Base-by-base conservation (phyloP, 2,113 vertebrate genomes). In the Oryzias javanicus region DNA sequence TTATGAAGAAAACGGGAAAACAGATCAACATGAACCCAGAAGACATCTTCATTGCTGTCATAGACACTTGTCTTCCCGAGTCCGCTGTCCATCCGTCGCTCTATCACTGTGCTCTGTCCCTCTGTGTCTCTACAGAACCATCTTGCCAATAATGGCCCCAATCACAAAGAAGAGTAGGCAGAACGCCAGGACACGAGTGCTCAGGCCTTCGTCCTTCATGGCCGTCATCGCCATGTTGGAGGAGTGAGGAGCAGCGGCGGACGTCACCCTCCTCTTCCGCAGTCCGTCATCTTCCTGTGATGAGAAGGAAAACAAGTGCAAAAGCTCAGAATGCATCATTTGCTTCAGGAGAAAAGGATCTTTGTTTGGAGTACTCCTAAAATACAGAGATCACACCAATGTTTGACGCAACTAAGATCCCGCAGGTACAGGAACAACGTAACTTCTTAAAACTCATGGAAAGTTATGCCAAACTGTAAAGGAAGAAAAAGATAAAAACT, bases 131-230 rank as follows among this genome's bases (percentile, higher is more conserved):
- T 97, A 98, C 94, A 98, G 93, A 89, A 91, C 92, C 75, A 98
- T 91, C 91, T 96, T 96, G 85, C 96, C 96, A 81, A 96, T 83
- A 90, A 98, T 94, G 86, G 95, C 94, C 56, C 96, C 96, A 6
- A 98, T 89, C 75, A 98, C 94, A 79, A 98, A 97, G 93, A 97
- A 94, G 86, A 98, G 84, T 62, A 98, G 91, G 68, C 93, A 92
- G 73, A 97, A 86, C 2, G 95, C 95, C 25, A 98, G 91, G 62
- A 94, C 74, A 69, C 96, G 91, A 74, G 91, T 88, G 83, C 89
- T 94, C 51, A 94, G 87, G 68, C 94, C 94, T 80, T 96, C 95
- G 0, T 96, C 94, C 89, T 91, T 94, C 78, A 91, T 85, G 17
- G 72, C 6, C 5, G 92, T 86, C 25, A 84, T 82, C 6, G 72